Conservation (phyloP, 2,113 vertebrate species). For the Genyomyrus donnyi region DNA sequence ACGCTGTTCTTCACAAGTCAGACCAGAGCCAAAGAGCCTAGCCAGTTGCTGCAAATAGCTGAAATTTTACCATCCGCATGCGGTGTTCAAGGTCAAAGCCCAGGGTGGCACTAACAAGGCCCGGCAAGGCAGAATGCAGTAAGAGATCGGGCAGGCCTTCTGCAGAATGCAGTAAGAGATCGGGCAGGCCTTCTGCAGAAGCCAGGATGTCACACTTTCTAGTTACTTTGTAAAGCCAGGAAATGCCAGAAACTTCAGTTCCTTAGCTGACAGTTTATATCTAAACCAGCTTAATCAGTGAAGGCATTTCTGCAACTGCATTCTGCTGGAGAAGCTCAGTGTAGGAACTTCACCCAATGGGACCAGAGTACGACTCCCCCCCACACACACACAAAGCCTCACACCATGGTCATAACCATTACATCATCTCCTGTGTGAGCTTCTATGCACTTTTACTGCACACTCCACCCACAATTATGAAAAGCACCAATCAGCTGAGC, state of each 20-base stretch:
- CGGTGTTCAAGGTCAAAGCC: conserved; percentile 19
- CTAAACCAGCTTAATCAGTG: not conserved
- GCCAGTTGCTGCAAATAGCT: conserved; percentile 10
- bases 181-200: conserved; percentile 27
- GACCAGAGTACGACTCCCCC: not conserved
- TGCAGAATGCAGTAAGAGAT: conserved; percentile 1
- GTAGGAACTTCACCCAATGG: not conserved
- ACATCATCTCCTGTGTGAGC: not conserved
- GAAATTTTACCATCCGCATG: conserved; percentile 21
- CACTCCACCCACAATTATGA: not conserved
- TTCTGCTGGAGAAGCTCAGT: not conserved
- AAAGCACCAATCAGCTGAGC: not conserved
- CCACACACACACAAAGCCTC: too few species aligned
- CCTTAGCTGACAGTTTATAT: not conserved
- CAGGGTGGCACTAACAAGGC: not conserved
- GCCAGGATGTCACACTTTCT: conserved; percentile 23
- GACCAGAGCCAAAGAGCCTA: not conserved
- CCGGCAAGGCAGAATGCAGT: conserved; percentile 27
- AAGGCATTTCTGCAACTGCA: not conserved
- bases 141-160: conserved; percentile 19
- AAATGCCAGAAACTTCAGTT: not conserved
- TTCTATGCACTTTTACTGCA: not conserved
- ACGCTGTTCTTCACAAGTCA: not conserved
- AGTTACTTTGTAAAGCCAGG: not conserved
- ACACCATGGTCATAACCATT: not conserved